Evolutionary conservation across 2,888 invertebrate species (phyloP), one percentile per base, ranked within the genome.

Genomic region (Diarsia dahlii): DNA sequence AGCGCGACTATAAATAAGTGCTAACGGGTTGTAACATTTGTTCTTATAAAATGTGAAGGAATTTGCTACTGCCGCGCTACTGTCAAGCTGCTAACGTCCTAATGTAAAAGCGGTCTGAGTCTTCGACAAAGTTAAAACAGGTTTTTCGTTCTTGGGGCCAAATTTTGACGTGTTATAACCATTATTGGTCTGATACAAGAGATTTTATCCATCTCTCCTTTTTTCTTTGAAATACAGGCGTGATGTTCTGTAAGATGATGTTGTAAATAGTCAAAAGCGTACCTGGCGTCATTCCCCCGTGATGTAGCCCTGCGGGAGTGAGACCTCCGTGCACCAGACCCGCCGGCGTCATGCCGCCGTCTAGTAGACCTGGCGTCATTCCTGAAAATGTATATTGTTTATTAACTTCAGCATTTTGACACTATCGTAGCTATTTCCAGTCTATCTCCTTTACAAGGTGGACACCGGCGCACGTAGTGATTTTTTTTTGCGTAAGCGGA

Each of bases 271-370:
- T 63, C 8, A 3, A 60, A 89, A 76, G 15, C 88, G 84, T 73
- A 78, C 90, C 91, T 71, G 94, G 94, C 13, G 94, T 97, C 93
- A 97, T 94, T 13, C 96, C 95, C 1, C 97, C 97, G 80, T 97
- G 96, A 46, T 93, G 92, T 65, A 97, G 82, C 0, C 94, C 96
- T 0, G 92, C 93, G 0, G 97, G 96, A 0, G 96, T 95, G 88
- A 94, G 93, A 0, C 94, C 95, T 13, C 97, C 95, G 78, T 96
- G 97, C 3, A 76, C 94, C 90, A 58, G 96, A 84, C 52, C 93
- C 89, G 88, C 93, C 4, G 94, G 93, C 9, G 93, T 93, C 90
- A 94, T 90, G 0, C 93, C 94, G 20, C 92, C 91, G 39, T 94
- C 94, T 71, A 93, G 84, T 52, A 94, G 87, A 9, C 93, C 93